Base-by-base conservation (phyloP, 2,113 vertebrate species). In the Erinaceus europaeus region DNA sequence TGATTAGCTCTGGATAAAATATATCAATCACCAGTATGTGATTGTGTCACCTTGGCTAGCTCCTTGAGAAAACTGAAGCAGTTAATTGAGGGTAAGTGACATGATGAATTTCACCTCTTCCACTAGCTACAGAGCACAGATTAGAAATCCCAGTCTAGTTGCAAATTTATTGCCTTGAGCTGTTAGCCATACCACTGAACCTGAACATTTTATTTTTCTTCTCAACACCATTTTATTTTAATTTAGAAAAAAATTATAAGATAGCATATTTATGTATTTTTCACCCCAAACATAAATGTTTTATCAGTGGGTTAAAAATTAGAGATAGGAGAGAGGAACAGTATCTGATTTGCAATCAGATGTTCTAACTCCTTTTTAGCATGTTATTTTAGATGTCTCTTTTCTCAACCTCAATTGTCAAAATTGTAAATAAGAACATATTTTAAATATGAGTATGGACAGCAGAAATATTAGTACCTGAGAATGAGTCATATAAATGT, bases 31-130 rank as follows among this genome's bases (percentile, higher is more conserved):
- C 11, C 65, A 65, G 53, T 21, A 27, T 36, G 44, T 91, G 69
- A 46, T 65, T 91, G 32, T 68, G 59, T 84, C 40, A 89, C 59
- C 53, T 86, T 91, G 79, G 23, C 44, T 88, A 82, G 6, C 67
- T 79, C 32, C 50, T 84, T 91, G 75, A 86, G 76, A 83, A 91
- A 88, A 92, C 3, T 32, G 80, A 83, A 79, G 50, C 61, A 76
- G 80, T 91, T 93, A 75, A 80, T 89, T 90, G 80, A 76, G 76
- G 25, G 64, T 89, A 65, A 74, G 14, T 75, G 87, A 82, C 36
- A 48, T 87, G 77, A 92, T 73, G 40, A 81, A 91, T 88, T 71
- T 91, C 15, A 82, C 34, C 44, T 84, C 20, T 78, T 85, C 40
- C 44, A 9, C 12, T 15, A 84, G 23, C 55, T 69, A 46, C 38